A percentile compares a stretch with the other conserved stretches of the same genome.
phyloP scores from a whole-genome alignment of 2,888 invertebrate genomes.

The Glyphotaelius pellucidus region DNA sequence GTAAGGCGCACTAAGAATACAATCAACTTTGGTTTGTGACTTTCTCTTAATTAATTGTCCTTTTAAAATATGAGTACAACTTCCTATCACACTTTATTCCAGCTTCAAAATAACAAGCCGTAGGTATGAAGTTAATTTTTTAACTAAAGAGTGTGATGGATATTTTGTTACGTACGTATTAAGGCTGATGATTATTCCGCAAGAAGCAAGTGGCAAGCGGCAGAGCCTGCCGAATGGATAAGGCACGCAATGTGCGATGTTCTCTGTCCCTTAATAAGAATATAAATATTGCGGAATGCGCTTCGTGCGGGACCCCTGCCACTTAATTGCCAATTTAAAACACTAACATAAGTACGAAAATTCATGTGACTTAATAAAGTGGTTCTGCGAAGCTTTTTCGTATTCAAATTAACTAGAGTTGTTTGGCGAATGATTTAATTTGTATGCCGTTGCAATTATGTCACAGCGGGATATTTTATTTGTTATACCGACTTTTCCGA shows the following conservation, averaged over 20 bases:
- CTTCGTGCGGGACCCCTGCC: conserved; percentile 16
- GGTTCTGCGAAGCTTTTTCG: background rate
- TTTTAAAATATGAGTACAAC: background rate
- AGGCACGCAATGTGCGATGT: conserved; percentile 42
- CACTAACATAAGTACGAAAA: conserved; percentile 3
- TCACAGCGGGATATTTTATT: background rate
- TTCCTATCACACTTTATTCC: background rate
- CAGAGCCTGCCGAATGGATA: background rate
- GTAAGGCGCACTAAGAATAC: too few relatives aligned
- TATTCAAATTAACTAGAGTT: background rate
- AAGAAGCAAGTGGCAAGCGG: background rate
- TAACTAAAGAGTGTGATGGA: background rate
- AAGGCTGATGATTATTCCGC: background rate
- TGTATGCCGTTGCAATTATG: background rate
- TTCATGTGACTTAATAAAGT: conserved; percentile 19
- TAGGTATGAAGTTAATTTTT: background rate
- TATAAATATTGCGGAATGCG: conserved; percentile 44
- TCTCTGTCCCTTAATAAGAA: conserved; percentile 20
- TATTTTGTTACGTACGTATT: background rate
- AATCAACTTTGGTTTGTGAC: too few relatives aligned
- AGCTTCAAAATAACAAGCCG: background rate
- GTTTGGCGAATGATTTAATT: background rate
- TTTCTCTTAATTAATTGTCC: background rate
- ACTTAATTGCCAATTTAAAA: conserved; percentile 34
- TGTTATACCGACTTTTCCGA: background rate